phyloP scores from a whole-genome alignment of 2,888 invertebrate genomes.

The Dorcus hopei region DNA sequence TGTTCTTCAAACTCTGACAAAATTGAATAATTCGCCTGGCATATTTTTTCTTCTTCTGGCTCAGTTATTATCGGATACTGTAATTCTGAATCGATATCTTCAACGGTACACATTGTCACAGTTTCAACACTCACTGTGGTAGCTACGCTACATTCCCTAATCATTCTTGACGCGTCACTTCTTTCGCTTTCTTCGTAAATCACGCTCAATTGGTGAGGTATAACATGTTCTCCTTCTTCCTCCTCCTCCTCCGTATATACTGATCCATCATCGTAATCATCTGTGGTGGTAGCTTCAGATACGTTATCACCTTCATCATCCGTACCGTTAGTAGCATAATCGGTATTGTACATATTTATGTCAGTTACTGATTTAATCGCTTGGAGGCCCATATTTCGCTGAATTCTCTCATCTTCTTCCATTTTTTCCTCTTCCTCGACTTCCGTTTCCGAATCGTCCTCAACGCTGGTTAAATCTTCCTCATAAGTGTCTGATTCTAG shows the following conservation, averaged over 20 bases:
- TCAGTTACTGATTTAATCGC: slow-evolving; percentile 56
- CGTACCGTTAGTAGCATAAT: slow-evolving; percentile 24
- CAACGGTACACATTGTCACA: slow-evolving; percentile 19
- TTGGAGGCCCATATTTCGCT: slow-evolving; percentile 36
- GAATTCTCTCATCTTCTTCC: slow-evolving; percentile 19
- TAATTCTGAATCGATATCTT: slow-evolving; percentile 26
- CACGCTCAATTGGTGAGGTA: slow-evolving; percentile 56
- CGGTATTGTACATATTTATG: slow-evolving; percentile 47
- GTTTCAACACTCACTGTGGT: slow-evolving; percentile 41
- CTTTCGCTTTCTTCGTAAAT: slow-evolving; percentile 61
- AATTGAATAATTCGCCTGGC: too few species aligned
- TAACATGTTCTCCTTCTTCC: slow-evolving; percentile 32
- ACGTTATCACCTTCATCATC: slow-evolving; percentile 23
- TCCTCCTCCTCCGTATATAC: slow-evolving; percentile 21
- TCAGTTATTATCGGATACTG: not conserved
- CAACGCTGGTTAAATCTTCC: not conserved
- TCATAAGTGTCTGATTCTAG: slow-evolving; percentile 6
- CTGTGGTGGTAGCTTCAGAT: slow-evolving; percentile 15
- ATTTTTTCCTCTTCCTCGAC: slow-evolving; percentile 28
- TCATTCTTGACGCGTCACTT: slow-evolving; percentile 41
- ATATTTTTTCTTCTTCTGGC: slow-evolving; percentile 3
- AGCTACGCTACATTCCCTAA: slow-evolving; percentile 32
- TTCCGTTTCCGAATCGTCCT: slow-evolving; percentile 28
- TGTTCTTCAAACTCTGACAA: too few species aligned
- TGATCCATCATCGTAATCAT: slow-evolving; percentile 34